Evolutionary conservation across 2,113 vertebrate genomes (phyloP).

Genomic region (Daboia siamensis): DNA sequence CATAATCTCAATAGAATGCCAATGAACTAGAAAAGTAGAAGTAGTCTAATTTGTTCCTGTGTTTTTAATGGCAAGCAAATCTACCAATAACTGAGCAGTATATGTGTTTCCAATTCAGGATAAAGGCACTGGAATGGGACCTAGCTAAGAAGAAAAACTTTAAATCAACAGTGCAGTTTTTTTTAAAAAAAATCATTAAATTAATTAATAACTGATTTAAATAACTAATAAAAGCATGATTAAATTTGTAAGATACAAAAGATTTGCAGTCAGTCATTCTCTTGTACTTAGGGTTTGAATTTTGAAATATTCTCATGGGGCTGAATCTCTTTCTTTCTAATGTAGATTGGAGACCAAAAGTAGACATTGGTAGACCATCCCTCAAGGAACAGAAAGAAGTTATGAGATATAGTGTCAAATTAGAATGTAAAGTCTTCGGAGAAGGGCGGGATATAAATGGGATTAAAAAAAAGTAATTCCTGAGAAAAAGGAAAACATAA

Average conservation of each 20-base stretch:
- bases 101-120: neutral
- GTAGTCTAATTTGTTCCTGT: neutral
- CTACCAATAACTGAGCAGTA: too few relatives aligned
- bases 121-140: neutral
- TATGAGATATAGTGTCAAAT: neutral
- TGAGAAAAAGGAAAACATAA: neutral
- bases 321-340: neutral
- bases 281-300: neutral
- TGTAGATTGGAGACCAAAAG: neutral
- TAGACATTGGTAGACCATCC: neutral
- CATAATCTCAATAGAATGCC: neutral
- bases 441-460: too few relatives aligned
- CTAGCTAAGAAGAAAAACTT: neutral
- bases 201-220: too few relatives aligned
- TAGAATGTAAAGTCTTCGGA: neutral
- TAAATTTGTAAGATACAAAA: too few relatives aligned
- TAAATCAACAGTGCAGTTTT: too few relatives aligned
- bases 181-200: too few relatives aligned
- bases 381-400: neutral
- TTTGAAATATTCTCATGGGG: neutral
- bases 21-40: neutral
- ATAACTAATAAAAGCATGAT: too few relatives aligned
- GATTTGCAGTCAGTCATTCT: too few relatives aligned
- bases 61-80: neutral
- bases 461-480: neutral